Conservation (phyloP, 2,888 invertebrate species). For the Tenthredo livida region DNA sequence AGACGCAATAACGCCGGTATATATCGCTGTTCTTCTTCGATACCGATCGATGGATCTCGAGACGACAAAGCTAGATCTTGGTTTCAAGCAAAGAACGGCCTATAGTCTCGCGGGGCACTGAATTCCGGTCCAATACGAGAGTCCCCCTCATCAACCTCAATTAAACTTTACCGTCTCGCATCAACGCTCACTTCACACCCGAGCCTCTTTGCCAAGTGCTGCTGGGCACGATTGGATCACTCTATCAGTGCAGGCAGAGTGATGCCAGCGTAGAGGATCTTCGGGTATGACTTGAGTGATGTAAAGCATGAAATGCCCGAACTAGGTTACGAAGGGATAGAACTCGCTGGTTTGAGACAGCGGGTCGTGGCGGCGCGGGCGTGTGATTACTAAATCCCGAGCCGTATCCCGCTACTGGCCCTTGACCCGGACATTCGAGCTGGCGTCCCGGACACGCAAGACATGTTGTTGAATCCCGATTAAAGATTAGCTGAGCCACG, state of each 20-base stretch:
- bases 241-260: slow-evolving; percentile 24
- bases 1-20: not conserved
- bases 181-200: slow-evolving; percentile 76
- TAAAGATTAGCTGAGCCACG: slow-evolving; percentile 63
- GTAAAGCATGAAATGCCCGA: not conserved
- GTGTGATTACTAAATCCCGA: slow-evolving; percentile 41
- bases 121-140: slow-evolving; percentile 78
- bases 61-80: slow-evolving; percentile 62
- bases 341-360: slow-evolving; percentile 3
- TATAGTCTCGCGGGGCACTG: slow-evolving; percentile 71
- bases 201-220: slow-evolving; percentile 62
- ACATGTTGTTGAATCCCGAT: slow-evolving; percentile 68
- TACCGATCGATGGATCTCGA: slow-evolving; percentile 61
- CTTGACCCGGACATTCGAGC: slow-evolving; percentile 57
- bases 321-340: not conserved
- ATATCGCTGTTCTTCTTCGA: not conserved
- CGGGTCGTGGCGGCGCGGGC: slow-evolving; percentile 20
- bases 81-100: slow-evolving; percentile 70
- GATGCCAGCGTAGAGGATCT: slow-evolving; percentile 8
- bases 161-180: slow-evolving; percentile 77
- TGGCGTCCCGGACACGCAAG: slow-evolving; percentile 60
- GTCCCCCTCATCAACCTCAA: slow-evolving; percentile 79
- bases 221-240: slow-evolving; percentile 62
- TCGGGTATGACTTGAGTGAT: not conserved
- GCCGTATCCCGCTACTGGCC: slow-evolving; percentile 27